Evolutionary conservation across 2,797 vertebrate species (phyloP).

Genomic region (Hybognathus amarus): DNA sequence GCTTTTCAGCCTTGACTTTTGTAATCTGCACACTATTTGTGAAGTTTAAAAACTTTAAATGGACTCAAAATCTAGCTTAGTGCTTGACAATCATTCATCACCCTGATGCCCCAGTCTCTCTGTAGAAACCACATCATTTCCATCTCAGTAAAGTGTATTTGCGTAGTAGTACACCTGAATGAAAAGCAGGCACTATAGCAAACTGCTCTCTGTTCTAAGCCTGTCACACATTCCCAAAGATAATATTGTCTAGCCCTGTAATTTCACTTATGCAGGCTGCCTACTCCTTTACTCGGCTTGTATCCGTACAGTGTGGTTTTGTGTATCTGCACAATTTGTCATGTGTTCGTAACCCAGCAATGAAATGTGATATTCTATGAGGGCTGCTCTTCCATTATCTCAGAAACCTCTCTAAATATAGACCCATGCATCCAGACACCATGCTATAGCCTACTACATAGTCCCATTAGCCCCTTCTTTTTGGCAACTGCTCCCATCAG

Average conservation of each 20-base stretch:
- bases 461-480: slow-evolving; percentile 25
- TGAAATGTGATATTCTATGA: slow-evolving; percentile 47
- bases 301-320: slow-evolving; percentile 34
- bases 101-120: neutral
- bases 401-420: slow-evolving; percentile 43
- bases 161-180: slow-evolving; percentile 49
- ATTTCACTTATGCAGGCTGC: slow-evolving; percentile 11
- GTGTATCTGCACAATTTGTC: slow-evolving; percentile 45
- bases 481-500: slow-evolving; percentile 13
- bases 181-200: slow-evolving; percentile 42
- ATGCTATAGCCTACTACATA: slow-evolving; percentile 29
- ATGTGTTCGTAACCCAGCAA: slow-evolving; percentile 25
- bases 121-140: slow-evolving; percentile 33
- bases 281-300: slow-evolving; percentile 34
- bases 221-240: slow-evolving; percentile 35
- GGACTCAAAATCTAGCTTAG: neutral
- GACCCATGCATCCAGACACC: slow-evolving; percentile 32
- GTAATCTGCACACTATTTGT: neutral
- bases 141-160: slow-evolving; percentile 46
- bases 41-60: slow-evolving; percentile 16
- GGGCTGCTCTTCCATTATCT: slow-evolving; percentile 46
- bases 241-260: slow-evolving; percentile 26
- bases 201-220: slow-evolving; percentile 20
- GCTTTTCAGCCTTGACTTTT: neutral
- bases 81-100: slow-evolving; percentile 9